Percentiles rank a stretch among this genome's conserved stretches.
These are phyloP conservation scores for Zaprionus bogoriensis DNA, from an alignment of 2,888 invertebrate genomes.

Conservation along the genomic window DNA sequence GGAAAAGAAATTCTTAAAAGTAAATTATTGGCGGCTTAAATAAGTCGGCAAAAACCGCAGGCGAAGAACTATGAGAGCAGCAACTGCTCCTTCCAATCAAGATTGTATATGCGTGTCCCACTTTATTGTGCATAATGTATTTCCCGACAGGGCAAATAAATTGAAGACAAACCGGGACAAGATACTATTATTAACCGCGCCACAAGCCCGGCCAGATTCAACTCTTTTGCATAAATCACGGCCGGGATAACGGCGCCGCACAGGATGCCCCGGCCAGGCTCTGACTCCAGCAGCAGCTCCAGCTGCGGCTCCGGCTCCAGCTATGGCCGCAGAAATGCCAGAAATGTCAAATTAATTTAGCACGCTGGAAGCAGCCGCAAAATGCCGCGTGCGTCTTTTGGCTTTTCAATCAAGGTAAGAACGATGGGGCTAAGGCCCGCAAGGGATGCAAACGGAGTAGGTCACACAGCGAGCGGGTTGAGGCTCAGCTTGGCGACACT, in stretches of 20 bases:
- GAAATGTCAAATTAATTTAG: slow-evolving; percentile 76
- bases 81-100: not conserved
- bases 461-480: no score
- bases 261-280: slow-evolving; percentile 18
- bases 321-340: slow-evolving; percentile 53
- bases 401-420: slow-evolving; percentile 71
- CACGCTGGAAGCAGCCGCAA: slow-evolving; percentile 43
- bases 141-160: not conserved
- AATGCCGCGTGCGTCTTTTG: slow-evolving; percentile 43
- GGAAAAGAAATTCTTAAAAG: not conserved
- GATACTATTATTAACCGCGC: slow-evolving; percentile 13
- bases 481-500: no score
- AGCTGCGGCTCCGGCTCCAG: no score
- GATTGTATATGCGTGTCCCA: not conserved
- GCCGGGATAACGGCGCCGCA: slow-evolving; percentile 27
- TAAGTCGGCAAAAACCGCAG: not conserved
- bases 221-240: slow-evolving; percentile 70
- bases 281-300: no score
- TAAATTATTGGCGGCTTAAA: not conserved
- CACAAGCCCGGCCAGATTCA: slow-evolving; percentile 39
- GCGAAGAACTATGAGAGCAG: not conserved
- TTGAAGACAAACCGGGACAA: not conserved
- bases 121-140: not conserved
- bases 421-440: not conserved
- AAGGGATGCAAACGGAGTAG: no score